Evolutionary conservation across 2,113 vertebrate genomes (phyloP).

Genomic region (Sinocyclocheilus rhinocerous): DNA sequence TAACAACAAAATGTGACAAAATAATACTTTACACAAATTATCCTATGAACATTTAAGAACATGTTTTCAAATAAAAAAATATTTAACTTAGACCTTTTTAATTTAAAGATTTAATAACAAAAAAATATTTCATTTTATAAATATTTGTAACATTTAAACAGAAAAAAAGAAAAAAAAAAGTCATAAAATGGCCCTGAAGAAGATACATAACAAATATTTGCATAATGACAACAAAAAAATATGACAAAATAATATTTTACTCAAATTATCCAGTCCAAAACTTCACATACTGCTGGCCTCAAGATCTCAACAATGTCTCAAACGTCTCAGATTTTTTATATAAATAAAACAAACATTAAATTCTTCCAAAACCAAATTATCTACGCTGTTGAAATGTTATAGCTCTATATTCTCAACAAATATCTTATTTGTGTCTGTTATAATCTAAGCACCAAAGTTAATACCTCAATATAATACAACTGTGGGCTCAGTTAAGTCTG

Average conservation of each 20-base stretch:
- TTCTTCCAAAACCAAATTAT: background rate
- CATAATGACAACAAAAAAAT: background rate
- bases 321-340: background rate
- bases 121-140: background rate
- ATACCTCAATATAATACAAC: background rate
- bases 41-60: too few relatives aligned
- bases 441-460: background rate
- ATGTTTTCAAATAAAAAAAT: too few relatives aligned
- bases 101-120: too few relatives aligned
- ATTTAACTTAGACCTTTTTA: too few relatives aligned
- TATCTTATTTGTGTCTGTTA: background rate
- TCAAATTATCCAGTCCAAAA: background rate
- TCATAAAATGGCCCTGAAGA: background rate
- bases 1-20: too few relatives aligned
- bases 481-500: background rate
- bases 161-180: background rate
- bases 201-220: background rate
- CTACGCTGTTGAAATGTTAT: background rate
- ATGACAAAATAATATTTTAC: background rate
- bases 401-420: background rate
- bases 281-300: background rate
- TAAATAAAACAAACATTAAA: background rate
- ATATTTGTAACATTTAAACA: background rate
- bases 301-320: background rate
- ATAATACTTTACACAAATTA: too few relatives aligned